Evolutionary conservation across 2,797 vertebrate species (phyloP), one percentile per base, ranked within the genome.

Genomic region (Adelosebastes latens): DNA sequence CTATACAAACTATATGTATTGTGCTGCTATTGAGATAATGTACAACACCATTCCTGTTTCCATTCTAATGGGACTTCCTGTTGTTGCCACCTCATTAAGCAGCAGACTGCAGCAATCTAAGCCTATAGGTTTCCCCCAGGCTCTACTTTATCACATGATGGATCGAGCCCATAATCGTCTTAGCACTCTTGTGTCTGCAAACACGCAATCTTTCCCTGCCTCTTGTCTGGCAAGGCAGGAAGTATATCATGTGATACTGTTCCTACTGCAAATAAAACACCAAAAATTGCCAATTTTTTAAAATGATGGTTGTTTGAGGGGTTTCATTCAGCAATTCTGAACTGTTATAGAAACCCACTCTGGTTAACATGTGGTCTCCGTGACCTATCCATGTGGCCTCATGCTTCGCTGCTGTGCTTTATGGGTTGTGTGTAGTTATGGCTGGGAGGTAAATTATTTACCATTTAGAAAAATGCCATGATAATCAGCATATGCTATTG

Each of bases 61-160:
- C 8, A 20, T 70, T 74, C 13, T 72, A 74, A 77, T 55, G 42
- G n/a, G 31, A 79, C 77, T 75, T 76, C 70, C 72, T 81, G 80
- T 63, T 77, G 71, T 80, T 78, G 34, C 73, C 71, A 75, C 42
- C 61, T 85, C 78, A 84, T 85, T 88, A 85, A 34, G 69, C 77
- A 65, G 69, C 89, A 87, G 80, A 75, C 82, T 8, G 39, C 82
- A 82, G 75, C 72, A 20, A 60, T 70, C 20, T 74, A 77, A 79
- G 77, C 82, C 77, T 31, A 67, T 65, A 73, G 66, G 34, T 86
- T 77, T 68, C 83, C 71, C 72, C 39, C 49, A 74, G 87, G 82
- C 72, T 73, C 77, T 20, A 12, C 76, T 80, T 71, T 58, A 81
- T 90, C 93, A 91, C 84, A 89, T 90, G 82, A 91, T 63, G 69